These are phyloP conservation scores for Rhynchotus rufescens DNA, from an alignment of 2,797 vertebrate species.

Conservation along the genomic window DNA sequence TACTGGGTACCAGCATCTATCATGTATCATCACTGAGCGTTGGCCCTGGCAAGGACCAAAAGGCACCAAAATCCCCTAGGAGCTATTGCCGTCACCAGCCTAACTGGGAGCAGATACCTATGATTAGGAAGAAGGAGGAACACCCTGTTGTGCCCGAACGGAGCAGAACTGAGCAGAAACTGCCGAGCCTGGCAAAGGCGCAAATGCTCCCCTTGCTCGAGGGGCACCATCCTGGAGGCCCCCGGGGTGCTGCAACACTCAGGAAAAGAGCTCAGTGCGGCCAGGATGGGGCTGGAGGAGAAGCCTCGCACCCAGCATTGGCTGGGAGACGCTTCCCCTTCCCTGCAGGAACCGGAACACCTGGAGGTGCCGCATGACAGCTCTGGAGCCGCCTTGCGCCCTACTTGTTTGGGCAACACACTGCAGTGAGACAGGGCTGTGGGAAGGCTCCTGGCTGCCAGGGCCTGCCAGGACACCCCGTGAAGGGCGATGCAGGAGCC, in stretches of 20 bases:
- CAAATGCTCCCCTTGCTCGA: background rate
- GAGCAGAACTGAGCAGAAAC: background rate
- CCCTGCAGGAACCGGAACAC: fast-evolving
- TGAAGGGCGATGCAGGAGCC: too few species aligned
- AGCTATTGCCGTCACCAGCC: too few species aligned
- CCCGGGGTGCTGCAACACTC: fast-evolving
- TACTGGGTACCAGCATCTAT: background rate
- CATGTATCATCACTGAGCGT: too few species aligned
- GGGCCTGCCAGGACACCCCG: too few species aligned
- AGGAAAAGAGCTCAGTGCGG: too few species aligned
- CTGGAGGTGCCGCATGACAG: background rate
- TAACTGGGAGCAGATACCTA: background rate
- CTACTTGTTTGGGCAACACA: too few species aligned
- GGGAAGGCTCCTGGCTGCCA: too few species aligned
- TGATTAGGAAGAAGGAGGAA: fast-evolving
- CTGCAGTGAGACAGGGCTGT: background rate
- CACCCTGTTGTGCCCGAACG: background rate
- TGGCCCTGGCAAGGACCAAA: too few species aligned
- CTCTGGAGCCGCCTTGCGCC: background rate
- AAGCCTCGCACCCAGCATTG: too few species aligned
- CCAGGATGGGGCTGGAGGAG: too few species aligned
- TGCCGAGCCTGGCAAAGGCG: fast-evolving
- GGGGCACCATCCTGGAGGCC: background rate
- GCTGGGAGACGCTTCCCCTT: background rate
- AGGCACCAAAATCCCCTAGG: too few species aligned